Evolutionary conservation across 2,797 vertebrate species (phyloP), one percentile per base, ranked within the genome.

Genomic region (Aldrovandia affinis): DNA sequence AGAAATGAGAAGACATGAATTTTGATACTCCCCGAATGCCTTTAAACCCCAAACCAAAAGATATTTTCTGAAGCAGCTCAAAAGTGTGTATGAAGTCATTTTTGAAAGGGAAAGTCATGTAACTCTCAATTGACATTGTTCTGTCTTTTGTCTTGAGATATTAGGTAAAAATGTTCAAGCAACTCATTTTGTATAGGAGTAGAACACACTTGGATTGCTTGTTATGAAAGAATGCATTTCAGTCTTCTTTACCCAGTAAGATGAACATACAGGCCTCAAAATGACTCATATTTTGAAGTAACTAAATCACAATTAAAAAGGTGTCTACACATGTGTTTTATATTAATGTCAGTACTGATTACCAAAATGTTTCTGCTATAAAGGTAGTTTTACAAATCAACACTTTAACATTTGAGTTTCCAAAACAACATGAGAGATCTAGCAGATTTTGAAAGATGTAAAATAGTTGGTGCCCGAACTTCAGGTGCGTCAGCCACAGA

Each of bases 11-110:
- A 20, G 50, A 18, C 52, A 33, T 55, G 52, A 57, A 80, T 80
- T 52, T 54, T 57, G 30, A 80, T 80, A 18, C 73, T 39, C 52
- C 52, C 78, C 15, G 78, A 54, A 57, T 47, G 73, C 42, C 73
- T 77, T 77, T 77, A 44, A 77, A n/a, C 20, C 25, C 39, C 42
- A n/a, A 77, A 77, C 6, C 28, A 4, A 12, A n/a, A 22, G 15
- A 52, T 77, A 20, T 57, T 80, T 80, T n/a, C 28, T 39, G 33
- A 57, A 80, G 52, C 52, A 33, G 52, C 30, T 80, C 52, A 52
- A 10, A 78, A 22, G 15, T 44, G 77, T 3, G 28, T 33, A 54
- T 33, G 1, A 12, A 33, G 28, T 33, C 33, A 20, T 57, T 42
- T 73, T 39, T 42, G 18, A 39, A 25, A 75, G 36, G 39, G 39